Conservation (phyloP, 2,888 invertebrate genomes). For the Lochmaea crataegi region DNA sequence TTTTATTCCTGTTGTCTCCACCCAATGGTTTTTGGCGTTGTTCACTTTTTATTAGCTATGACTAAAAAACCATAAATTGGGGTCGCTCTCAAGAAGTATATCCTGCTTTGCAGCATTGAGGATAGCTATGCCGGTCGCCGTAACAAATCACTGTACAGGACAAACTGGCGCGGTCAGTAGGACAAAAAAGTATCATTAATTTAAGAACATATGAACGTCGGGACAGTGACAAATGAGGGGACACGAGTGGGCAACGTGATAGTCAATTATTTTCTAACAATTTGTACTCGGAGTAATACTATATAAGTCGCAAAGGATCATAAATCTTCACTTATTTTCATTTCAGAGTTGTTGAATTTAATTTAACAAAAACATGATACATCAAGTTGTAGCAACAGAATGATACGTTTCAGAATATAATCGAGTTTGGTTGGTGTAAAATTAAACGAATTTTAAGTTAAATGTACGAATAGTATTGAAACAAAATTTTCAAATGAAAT, state of each 20-base stretch:
- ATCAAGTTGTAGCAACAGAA: not conserved
- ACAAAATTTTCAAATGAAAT: too few species aligned
- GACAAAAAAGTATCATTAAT: constrained; percentile 44
- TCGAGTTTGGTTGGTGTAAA: too few species aligned
- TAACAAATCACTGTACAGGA: constrained; percentile 25
- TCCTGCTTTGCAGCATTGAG: constrained; percentile 9
- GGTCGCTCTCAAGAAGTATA: constrained; percentile 19
- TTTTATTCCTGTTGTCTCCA: constrained; percentile 24
- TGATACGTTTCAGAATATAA: not conserved
- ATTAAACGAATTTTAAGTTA: too few species aligned
- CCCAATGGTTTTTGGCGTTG: constrained; percentile 14
- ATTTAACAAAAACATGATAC: not conserved
- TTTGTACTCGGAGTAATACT: constrained; percentile 14
- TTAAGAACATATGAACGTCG: constrained; percentile 30
- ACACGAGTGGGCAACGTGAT: constrained; percentile 22
- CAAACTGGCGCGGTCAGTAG: constrained; percentile 35
- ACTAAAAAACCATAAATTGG: constrained; percentile 29
- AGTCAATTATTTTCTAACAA: constrained; percentile 34
- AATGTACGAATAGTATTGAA: too few species aligned
- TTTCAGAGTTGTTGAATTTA: constrained; percentile 1
- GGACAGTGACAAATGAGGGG: constrained; percentile 43
- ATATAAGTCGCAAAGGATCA: not conserved
- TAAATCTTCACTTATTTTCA: constrained; percentile 4
- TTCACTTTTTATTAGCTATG: constrained; percentile 28
- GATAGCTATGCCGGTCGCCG: constrained; percentile 17